Evolutionary conservation across 2,113 vertebrate genomes (phyloP), one percentile per base, ranked within the genome.

Genomic region (Callaeas wilsoni): DNA sequence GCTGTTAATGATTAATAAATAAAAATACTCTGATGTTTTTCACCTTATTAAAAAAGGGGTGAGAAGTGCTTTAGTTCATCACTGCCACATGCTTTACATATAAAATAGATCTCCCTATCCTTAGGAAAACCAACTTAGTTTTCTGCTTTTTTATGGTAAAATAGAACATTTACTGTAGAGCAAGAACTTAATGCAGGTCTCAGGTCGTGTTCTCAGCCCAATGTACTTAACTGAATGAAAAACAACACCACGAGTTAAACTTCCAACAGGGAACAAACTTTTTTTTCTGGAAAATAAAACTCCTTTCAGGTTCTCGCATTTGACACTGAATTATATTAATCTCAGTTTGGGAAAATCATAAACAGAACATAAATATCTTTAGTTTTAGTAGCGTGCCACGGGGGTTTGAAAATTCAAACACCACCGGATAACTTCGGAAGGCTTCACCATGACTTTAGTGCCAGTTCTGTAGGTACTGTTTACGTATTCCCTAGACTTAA

Each of bases 361-460:
- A 16, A 11, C 10, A 17, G 25, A 46, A 26, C 47, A 23, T 6
- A 35, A 84, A 27, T 27, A 50, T 11, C 2, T 53, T 92, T 63
- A 6, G 9, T 6, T 64, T 76, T 4, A 56, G 12, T 1, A 46
- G 42, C 0, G 1, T 25, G n/a, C 25, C n/a, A 17, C 6, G 6
- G 42, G 37, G 33, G 19, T 9, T 47, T 26, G 50, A 47, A 90
- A 70, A 50, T 10, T 39, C 44, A 37, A 95, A 39, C 1, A 46
- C 10, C 9, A 6, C 8, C 11, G 13, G 18, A 10, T 26, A 30
- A 73, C 35, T 42, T 27, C 14, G 44, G 52, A 26, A 23, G 12
- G 33, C 12, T 74, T 1, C 9, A 18, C 27, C 4, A 0, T 1
- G 44, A 39, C 37, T 73, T 75, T 0, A 16, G n/a, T 0, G 33